These are phyloP conservation scores for Anoncus sp. DNA, from an alignment of 2,888 invertebrate genomes.

Conservation along the genomic window DNA sequence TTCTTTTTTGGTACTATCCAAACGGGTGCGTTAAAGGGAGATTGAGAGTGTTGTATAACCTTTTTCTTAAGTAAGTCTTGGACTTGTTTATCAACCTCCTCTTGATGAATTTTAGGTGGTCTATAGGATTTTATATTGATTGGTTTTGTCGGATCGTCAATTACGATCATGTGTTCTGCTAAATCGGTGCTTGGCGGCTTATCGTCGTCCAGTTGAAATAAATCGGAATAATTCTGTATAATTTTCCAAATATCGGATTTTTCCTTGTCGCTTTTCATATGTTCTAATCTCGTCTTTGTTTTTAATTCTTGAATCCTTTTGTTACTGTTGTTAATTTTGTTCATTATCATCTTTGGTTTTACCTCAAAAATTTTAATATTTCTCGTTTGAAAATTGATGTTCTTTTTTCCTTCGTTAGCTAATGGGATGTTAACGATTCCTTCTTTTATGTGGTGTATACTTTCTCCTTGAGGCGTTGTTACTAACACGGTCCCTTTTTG, in stretches of 20 bases:
- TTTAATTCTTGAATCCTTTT: slow-evolving; percentile 28
- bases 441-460: slow-evolving; percentile 44
- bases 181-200: slow-evolving; percentile 39
- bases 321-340: slow-evolving; percentile 38
- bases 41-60: slow-evolving; percentile 41
- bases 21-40: slow-evolving; percentile 39
- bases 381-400: slow-evolving; percentile 34
- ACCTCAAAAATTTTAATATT: slow-evolving; percentile 41
- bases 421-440: slow-evolving; percentile 46
- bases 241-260: slow-evolving; percentile 42
- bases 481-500: slow-evolving; percentile 41
- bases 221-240: slow-evolving; percentile 40
- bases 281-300: slow-evolving; percentile 24
- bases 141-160: slow-evolving; percentile 37
- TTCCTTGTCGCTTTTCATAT: slow-evolving; percentile 29
- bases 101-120: slow-evolving; percentile 39
- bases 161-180: slow-evolving; percentile 48
- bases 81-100: slow-evolving; percentile 30
- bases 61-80: slow-evolving; percentile 31
- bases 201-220: slow-evolving; percentile 47
- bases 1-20: slow-evolving; percentile 37
- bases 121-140: slow-evolving; percentile 43
- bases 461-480: slow-evolving; percentile 47
- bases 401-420: slow-evolving; percentile 47
- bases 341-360: slow-evolving; percentile 15